A percentile compares a stretch with the other conserved stretches of the same genome.
These are phyloP conservation scores for Mechanitis mazaeus DNA, from an alignment of 2,888 invertebrate genomes.

Conservation along the genomic window DNA sequence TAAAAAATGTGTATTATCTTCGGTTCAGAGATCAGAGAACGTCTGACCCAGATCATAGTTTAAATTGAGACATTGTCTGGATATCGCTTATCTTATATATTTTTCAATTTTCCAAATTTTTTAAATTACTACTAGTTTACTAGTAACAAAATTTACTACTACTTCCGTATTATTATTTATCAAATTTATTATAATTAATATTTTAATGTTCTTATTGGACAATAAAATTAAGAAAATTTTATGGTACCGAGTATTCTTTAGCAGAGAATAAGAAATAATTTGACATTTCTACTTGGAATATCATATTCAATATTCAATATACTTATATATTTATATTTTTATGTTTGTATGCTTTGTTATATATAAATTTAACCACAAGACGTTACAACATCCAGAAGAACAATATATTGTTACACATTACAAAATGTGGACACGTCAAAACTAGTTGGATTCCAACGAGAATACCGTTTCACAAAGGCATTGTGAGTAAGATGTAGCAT, in stretches of 20 bases:
- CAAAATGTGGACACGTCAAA: constrained; percentile 13
- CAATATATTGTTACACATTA: constrained; percentile 9
- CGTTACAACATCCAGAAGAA: background rate
- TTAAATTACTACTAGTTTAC: background rate
- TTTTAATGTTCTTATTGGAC: no score
- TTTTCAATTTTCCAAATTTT: background rate
- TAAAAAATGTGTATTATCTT: constrained; percentile 50
- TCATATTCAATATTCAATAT: no score
- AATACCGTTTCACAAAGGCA: constrained; percentile 52
- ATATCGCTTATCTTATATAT: constrained; percentile 20
- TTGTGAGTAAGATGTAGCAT: constrained; percentile 67
- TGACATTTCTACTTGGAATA: no score
- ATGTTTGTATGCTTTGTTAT: background rate
- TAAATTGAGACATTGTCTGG: constrained; percentile 32
- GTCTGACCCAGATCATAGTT: constrained; percentile 51
- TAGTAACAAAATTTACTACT: background rate
- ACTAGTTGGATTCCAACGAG: constrained; percentile 41
- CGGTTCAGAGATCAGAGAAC: constrained; percentile 49
- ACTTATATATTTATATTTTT: no score
- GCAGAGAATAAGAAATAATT: no score
- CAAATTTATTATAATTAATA: background rate
- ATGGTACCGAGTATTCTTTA: no score
- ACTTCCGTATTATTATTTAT: background rate
- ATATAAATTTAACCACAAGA: background rate
- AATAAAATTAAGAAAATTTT: no score